Conservation (phyloP, 2,113 vertebrate species). For the Toxotes jaculatrix region DNA sequence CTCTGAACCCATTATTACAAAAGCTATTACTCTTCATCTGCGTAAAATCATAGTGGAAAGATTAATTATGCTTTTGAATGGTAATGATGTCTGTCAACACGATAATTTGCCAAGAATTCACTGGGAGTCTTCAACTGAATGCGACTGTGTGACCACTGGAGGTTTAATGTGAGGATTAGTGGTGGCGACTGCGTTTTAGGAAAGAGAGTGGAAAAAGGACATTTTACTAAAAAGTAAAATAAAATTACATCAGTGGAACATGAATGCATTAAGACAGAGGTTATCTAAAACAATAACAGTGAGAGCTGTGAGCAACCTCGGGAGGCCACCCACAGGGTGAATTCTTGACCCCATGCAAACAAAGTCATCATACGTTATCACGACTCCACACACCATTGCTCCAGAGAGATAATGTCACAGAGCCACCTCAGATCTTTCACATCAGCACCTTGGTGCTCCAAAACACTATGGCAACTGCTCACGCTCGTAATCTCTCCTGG, state of each 20-base stretch:
- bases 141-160: conserved; percentile 59
- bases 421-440: conserved; percentile 59
- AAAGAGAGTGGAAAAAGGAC: conserved; percentile 19
- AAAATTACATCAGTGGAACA: conserved; percentile 2
- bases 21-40: conserved; percentile 58
- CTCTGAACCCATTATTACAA: conserved; percentile 55
- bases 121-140: conserved; percentile 59
- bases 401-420: conserved; percentile 61
- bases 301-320: conserved; percentile 25
- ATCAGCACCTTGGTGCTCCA: conserved; percentile 57
- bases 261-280: conserved; percentile 31
- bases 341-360: conserved; percentile 60
- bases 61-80: conserved; percentile 62
- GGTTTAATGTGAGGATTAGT: conserved; percentile 68
- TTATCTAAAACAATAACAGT: conserved; percentile 14
- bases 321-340: conserved; percentile 33
- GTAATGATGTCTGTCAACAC: conserved; percentile 74
- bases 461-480: conserved; percentile 71
- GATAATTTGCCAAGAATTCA: conserved; percentile 62
- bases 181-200: conserved; percentile 47
- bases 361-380: conserved; percentile 60
- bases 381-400: conserved; percentile 59
- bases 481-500: conserved; percentile 56
- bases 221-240: conserved; percentile 30
- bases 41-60: conserved; percentile 62